A percentile compares a stretch with the other conserved stretches of the same genome.
Conservation (phyloP, 2,797 vertebrate species). For the Pantherophis alleghaniensis region DNA sequence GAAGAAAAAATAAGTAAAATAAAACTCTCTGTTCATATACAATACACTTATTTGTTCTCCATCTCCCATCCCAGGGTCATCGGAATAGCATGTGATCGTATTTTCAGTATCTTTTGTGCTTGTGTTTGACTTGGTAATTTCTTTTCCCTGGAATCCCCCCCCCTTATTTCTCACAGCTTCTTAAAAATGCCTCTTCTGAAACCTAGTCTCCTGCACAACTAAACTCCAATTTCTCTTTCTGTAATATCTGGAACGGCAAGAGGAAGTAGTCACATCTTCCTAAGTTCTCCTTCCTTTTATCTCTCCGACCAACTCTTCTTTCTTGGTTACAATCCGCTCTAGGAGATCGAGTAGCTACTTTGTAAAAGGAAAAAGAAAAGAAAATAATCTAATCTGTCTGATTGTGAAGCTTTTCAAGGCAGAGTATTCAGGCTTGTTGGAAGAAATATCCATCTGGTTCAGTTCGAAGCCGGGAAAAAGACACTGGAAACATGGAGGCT, state of each 20-base stretch:
- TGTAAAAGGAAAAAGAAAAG: background rate
- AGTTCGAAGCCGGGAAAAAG: too few relatives aligned
- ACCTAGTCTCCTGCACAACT: background rate
- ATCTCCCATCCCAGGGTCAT: background rate
- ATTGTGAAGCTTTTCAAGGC: background rate
- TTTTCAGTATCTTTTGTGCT: background rate
- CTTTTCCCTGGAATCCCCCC: background rate
- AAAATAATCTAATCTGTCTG: background rate
- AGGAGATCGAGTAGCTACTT: background rate
- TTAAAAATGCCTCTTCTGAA: background rate
- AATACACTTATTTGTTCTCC: background rate
- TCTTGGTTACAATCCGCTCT: background rate
- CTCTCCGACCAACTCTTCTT: background rate
- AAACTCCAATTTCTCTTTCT: background rate
- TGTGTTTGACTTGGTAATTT: background rate
- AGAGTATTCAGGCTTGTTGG: background rate
- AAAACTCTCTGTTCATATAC: background rate
- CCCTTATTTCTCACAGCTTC: background rate
- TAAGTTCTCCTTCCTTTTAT: background rate
- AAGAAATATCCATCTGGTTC: too few relatives aligned
- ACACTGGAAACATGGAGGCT: too few relatives aligned
- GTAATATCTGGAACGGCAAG: background rate
- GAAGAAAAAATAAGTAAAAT: background rate
- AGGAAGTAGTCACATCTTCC: background rate
- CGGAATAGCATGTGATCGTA: too few relatives aligned